Conservation (phyloP, 2,888 invertebrate genomes). For the Coelopa pilipes region DNA sequence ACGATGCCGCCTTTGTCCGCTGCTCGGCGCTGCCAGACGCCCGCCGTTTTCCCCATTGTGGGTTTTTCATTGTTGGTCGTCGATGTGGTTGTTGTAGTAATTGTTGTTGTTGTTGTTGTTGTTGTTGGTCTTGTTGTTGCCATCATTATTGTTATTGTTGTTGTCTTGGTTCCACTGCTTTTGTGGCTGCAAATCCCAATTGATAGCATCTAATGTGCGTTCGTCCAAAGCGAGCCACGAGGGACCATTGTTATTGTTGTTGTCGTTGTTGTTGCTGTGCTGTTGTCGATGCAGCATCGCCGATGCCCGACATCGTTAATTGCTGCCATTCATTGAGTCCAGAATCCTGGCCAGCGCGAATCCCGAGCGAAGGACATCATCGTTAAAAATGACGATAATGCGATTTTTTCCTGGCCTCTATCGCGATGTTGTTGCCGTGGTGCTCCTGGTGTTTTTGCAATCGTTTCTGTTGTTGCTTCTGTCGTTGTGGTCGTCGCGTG, state of each 20-base stretch:
- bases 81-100: background rate
- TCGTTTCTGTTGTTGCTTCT: no score
- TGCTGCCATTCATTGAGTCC: slow-evolving; percentile 24
- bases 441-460: no score
- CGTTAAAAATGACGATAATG: slow-evolving; percentile 25
- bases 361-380: slow-evolving; percentile 18
- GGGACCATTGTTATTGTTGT: background rate
- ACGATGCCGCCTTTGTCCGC: background rate
- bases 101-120: background rate
- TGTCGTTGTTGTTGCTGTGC: background rate
- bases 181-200: slow-evolving; percentile 4
- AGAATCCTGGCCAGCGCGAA: slow-evolving; percentile 14
- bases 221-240: background rate
- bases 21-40: background rate
- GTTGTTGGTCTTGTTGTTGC: no score
- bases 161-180: no score
- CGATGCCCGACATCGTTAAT: slow-evolving; percentile 16
- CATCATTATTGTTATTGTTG: no score
- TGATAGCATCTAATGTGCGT: slow-evolving; percentile 1
- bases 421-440: no score
- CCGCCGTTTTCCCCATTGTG: background rate
- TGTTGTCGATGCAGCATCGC: slow-evolving; percentile 17
- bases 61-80: background rate
- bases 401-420: slow-evolving; percentile 6
- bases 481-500: no score